Evolutionary conservation across 2,888 invertebrate species (phyloP), one percentile per base, ranked within the genome.

Genomic region (Melanotus villosus): DNA sequence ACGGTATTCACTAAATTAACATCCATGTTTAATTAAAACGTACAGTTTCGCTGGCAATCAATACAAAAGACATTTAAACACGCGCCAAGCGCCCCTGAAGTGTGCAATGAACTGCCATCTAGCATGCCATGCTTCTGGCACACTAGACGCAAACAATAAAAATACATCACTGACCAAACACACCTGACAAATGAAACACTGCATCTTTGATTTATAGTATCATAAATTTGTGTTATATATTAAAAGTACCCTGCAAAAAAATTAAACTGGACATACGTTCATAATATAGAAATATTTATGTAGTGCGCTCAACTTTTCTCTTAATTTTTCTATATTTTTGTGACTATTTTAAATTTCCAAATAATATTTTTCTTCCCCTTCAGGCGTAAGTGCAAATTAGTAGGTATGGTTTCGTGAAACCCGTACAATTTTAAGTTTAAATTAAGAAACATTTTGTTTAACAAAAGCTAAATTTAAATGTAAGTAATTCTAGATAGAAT

Each of bases 141-240:
- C 79, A 81, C 80, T 80, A 80, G 79, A 80, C 75, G 76, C 71
- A 75, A 79, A 83, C 83, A 84, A 84, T 84, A 83, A 84, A 84
- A 84, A 83, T 84, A 82, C 83, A 84, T 84, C 84, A 84, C 79
- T 80, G 79, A 80, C 82, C 81, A 82, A 84, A 83, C 80, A 83
- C 83, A 84, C 83, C 82, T 85, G 85, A 85, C 85, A 85, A 84
- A 84, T 84, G 84, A 84, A 84, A 84, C 84, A 83, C 80, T 83
- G 83, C 83, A 80, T 81, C 82, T 81, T 82, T 85, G 85, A 85
- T 84, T 84, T 84, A 84, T 82, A 69, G 70, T 70, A 76, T 78
- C 80, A 81, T 84, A 85, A 84, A 85, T 85, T 80, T 77, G 73
- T 70, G 82, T 83, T 68, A 59, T 82, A 80, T 83, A 82, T 83